Evolutionary conservation across 2,113 vertebrate genomes (phyloP), one percentile per base, ranked within the genome.

Genomic region (Cichladusa arquata): DNA sequence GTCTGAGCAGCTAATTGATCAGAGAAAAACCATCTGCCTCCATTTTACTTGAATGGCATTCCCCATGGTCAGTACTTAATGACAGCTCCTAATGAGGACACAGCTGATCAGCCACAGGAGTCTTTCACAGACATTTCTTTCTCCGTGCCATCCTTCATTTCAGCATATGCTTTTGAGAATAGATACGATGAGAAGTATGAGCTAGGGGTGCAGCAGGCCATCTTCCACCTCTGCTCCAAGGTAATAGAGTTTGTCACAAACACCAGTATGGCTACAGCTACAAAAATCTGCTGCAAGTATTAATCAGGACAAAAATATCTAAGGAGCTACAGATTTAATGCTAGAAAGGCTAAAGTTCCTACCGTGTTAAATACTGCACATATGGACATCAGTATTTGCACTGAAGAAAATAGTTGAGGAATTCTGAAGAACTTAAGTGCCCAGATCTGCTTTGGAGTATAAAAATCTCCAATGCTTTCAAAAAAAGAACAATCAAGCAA

Each of bases 1-100:
- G 69, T 92, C 77, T 91, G 86, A 95, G 80, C 60, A 91, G 83
- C 94, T 97, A 97, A 97, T 90, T 96, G 94, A 95, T 95, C 86
- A 89, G 90, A 87, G 93, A 61, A 92, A 85, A 96, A 90, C 34
- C 80, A 92, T 97, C 90, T 96, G 88, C 88, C 64, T 95, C 78
- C 74, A 87, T 93, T 95, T 88, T 47, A 78, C 64, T 61, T 82
- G 69, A 92, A 53, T 5, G 10, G 61, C 87, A 88, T 93, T 95
- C 91, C 95, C 88, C 66, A 79, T 81, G 90, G 93, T 91, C 95
- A 93, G 80, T 38, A 23, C 40, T 95, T 93, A 95, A 95, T 87
- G 81, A 92, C 88, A 93, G 5, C 76, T 93, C 88, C 90, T 95
- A 94, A 94, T 65, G 78, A 96, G 70, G 74, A 87, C 62, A 83